Conservation (phyloP, 1,140 invertebrate genomes). For the Littorina saxatilis region DNA sequence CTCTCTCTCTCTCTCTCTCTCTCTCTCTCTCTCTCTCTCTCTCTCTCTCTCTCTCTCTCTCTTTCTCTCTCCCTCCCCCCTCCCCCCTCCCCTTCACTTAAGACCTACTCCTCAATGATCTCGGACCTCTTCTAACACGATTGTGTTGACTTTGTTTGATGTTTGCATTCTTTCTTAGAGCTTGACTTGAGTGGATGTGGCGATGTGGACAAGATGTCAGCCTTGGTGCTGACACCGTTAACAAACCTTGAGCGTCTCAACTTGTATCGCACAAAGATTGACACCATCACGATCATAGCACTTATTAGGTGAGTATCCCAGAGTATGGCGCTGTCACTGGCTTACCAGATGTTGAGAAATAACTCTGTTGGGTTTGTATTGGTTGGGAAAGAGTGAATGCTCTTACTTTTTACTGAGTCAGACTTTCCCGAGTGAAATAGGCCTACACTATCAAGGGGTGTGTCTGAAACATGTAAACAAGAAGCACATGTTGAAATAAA, state of each 20-base stretch:
- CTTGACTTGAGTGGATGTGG: conserved; percentile 81
- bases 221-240: conserved; percentile 80
- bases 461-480: too few relatives aligned
- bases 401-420: too few relatives aligned
- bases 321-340: background rate
- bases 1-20: conserved; percentile 27
- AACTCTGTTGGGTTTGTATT: too few relatives aligned
- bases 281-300: conserved; percentile 49
- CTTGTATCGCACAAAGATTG: conserved; percentile 83
- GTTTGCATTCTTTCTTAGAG: conserved; percentile 76
- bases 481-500: too few relatives aligned
- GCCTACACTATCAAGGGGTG: too few relatives aligned
- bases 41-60: conserved; percentile 27
- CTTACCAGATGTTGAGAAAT: background rate
- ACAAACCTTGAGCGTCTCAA: conserved; percentile 84
- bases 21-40: conserved; percentile 5
- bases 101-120: background rate
- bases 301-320: conserved; percentile 59
- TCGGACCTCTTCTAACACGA: too few relatives aligned
- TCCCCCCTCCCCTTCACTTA: background rate
- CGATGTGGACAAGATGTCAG: conserved; percentile 78
- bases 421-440: too few relatives aligned
- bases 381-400: too few relatives aligned
- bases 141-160: too few relatives aligned
- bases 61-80: background rate